Base-by-base conservation (phyloP, 2,797 vertebrate species). In the Myiotriccus ornatus region DNA sequence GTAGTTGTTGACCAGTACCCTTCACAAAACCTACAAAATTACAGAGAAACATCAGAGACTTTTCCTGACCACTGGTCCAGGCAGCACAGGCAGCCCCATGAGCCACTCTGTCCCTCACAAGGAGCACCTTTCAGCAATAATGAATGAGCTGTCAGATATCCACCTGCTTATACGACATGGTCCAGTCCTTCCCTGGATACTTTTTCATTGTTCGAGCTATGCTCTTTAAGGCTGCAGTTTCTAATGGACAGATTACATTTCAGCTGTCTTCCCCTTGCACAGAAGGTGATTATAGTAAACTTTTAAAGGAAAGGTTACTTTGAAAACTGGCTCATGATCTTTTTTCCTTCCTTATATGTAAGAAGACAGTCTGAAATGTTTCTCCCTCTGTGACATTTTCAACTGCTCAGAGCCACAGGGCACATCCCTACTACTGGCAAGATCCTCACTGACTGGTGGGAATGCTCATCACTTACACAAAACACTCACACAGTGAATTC, bases 371-470 rank as follows among this genome's bases (percentile, higher is more conserved):
- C 32, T 30, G 23, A 89, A 81, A 32, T 22, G 10, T 44, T 92
- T 84, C 41, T 24, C 16, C 7, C 14, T 64, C 49, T 30, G 20
- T 14, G 12, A 6, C 11, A 59, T 21, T 83, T 70, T 35, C 49
- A 60, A 39, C 60, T 20, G 13, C 68, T 63, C 16, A 63, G 64
- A 73, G 79, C 20, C 17, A 4, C 11, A 4, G 43, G 14, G 25
- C 9, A 13, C 1, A 13, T 37, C 43, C 35, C 25, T 71, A 0
- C 0, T 22, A 47, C 17, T 49, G 65, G 30, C 0, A 3, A 57
- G 60, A 50, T 46, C 60, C 43, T 44, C 22, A 64, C 34, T 47
- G 49, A 71, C 34, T 5, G 49, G 23, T 87, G 41, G 41, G 37
- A 85, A 86, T 10, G 28, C 67, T 91, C n/a, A 34, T 9, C n/a